phyloP scores from a whole-genome alignment of 1,140 invertebrate species.

The Antheraea pernyi region DNA sequence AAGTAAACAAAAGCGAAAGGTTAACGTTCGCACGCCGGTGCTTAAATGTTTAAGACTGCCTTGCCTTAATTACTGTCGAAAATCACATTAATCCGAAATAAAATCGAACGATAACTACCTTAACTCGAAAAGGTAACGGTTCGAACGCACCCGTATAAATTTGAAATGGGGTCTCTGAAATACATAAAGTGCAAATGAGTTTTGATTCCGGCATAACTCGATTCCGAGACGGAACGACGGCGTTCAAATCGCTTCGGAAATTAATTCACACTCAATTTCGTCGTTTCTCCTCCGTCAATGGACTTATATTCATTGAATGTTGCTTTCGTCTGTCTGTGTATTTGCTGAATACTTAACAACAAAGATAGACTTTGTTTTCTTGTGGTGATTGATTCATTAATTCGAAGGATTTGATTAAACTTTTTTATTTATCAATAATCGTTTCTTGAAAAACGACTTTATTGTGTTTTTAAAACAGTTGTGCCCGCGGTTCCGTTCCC shows the following conservation, averaged over 20 bases:
- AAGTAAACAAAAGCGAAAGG: too few relatives aligned
- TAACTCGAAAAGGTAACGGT: neutral
- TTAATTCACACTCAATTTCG: conserved; percentile 28
- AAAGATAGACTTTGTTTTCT: too few relatives aligned
- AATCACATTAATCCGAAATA: neutral
- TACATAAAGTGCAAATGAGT: conserved; percentile 7
- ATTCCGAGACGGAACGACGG: neutral
- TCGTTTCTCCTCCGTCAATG: conserved; percentile 1
- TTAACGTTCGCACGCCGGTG: too few relatives aligned
- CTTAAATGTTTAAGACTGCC: too few relatives aligned
- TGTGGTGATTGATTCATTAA: too few relatives aligned
- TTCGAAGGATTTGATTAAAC: too few relatives aligned
- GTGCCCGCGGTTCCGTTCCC: too few relatives aligned
- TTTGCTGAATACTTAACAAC: neutral
- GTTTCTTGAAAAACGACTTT: too few relatives aligned
- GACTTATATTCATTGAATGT: neutral
- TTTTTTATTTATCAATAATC: too few relatives aligned
- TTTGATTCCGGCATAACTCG: conserved; percentile 3
- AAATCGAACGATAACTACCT: neutral
- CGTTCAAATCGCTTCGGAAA: conserved; percentile 13
- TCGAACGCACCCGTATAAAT: neutral
- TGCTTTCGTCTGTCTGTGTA: neutral
- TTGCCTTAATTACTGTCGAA: too few relatives aligned
- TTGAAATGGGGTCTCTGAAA: neutral
- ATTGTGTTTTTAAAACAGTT: too few relatives aligned